A percentile compares a stretch with the other conserved stretches of the same genome.
These are phyloP conservation scores for Heliconius melpomene DNA, from an alignment of 1,140 invertebrate genomes.

Conservation along the genomic window DNA sequence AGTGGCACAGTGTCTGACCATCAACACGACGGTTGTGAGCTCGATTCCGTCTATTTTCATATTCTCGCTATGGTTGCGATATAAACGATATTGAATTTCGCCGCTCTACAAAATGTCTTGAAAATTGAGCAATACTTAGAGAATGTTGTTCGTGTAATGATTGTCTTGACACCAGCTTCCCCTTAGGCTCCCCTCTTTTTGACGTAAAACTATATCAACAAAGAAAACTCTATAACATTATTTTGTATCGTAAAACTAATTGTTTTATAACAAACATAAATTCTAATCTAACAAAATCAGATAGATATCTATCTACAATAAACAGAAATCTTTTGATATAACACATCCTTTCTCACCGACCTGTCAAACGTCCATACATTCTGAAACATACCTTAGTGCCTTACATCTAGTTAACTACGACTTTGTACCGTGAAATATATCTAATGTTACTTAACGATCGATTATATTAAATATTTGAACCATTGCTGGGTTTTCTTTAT, in stretches of 20 bases:
- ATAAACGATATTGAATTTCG: too few species aligned
- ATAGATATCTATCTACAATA: constrained; percentile 19
- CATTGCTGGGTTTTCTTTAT: constrained; percentile 40
- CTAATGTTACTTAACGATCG: not conserved
- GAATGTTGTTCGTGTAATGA: too few species aligned
- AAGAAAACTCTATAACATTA: too few species aligned
- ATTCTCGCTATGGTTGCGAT: too few species aligned
- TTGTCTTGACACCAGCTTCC: too few species aligned
- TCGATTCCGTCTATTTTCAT: too few species aligned
- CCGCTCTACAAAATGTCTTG: too few species aligned
- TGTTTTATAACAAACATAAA: constrained; percentile 9
- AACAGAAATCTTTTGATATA: constrained; percentile 45
- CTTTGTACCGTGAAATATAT: constrained; percentile 27
- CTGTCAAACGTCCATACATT: constrained; percentile 52
- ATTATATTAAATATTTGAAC: not conserved
- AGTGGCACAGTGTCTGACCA: too few species aligned
- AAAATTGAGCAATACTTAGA: too few species aligned
- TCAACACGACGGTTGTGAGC: too few species aligned
- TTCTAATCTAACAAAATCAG: constrained; percentile 31
- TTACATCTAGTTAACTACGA: constrained; percentile 50
- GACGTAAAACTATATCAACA: too few species aligned
- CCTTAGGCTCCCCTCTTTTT: too few species aligned
- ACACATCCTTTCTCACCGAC: constrained; percentile 39
- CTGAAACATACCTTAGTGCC: constrained; percentile 41
- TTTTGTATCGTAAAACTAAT: not conserved